These are phyloP conservation scores for Synergus umbraculus DNA, from an alignment of 2,888 invertebrate species.

Conservation along the genomic window DNA sequence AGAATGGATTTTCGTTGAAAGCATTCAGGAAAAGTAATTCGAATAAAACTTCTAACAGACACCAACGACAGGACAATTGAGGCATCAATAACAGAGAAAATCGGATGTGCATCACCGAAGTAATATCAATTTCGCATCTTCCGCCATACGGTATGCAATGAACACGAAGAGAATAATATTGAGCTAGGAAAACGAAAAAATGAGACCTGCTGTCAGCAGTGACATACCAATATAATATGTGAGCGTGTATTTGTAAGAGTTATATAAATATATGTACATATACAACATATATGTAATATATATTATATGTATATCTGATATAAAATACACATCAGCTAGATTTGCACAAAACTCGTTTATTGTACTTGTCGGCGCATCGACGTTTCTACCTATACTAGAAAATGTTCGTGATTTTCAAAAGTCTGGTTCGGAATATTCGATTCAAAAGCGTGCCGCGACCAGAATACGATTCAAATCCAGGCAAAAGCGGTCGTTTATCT, in stretches of 20 bases:
- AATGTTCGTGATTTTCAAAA: slow-evolving; percentile 54
- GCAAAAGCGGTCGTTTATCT: slow-evolving; percentile 44
- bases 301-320: neutral
- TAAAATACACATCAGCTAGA: slow-evolving; percentile 30
- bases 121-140: neutral
- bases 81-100: slow-evolving; percentile 37
- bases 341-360: slow-evolving; percentile 61
- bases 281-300: neutral
- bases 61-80: slow-evolving; percentile 27
- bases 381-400: slow-evolving; percentile 47
- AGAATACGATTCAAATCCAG: slow-evolving; percentile 50
- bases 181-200: neutral
- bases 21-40: slow-evolving; percentile 19
- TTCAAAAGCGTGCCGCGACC: slow-evolving; percentile 51
- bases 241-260: neutral
- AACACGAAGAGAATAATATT: neutral
- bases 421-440: slow-evolving; percentile 56
- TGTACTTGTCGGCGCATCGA: slow-evolving; percentile 54
- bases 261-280: neutral
- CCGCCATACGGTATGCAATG: too few species aligned
- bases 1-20: neutral
- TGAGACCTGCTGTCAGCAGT: neutral
- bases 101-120: slow-evolving; percentile 4
- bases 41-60: slow-evolving; percentile 13
- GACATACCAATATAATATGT: neutral